Evolutionary conservation across 2,113 vertebrate species (phyloP).

Genomic region (Mohoua ochrocephala): DNA sequence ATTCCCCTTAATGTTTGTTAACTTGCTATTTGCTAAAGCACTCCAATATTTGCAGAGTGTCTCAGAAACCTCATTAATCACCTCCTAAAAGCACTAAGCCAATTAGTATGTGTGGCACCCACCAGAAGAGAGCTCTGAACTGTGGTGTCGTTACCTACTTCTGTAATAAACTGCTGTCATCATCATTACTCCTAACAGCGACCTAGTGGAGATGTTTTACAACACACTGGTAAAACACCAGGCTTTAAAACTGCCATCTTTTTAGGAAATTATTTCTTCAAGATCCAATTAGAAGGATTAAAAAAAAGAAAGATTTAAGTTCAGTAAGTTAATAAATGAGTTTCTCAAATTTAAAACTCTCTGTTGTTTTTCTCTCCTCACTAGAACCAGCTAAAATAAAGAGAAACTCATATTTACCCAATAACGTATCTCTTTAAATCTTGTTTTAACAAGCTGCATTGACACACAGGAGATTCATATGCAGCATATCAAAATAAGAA

Average conservation of each 20-base stretch:
- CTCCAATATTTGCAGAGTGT: not conserved
- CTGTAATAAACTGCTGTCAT: not conserved
- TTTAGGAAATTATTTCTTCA: not conserved
- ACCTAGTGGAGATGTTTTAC: not conserved
- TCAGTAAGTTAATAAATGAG: not conserved
- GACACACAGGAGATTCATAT: not conserved
- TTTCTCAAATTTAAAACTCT: not conserved
- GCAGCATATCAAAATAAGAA: not conserved
- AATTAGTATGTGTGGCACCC: not conserved
- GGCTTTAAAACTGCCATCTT: not conserved
- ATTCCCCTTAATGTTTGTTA: not conserved
- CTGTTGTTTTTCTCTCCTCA: not conserved
- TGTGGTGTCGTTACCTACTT: not conserved
- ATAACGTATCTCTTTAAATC: not conserved
- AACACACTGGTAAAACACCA: not conserved
- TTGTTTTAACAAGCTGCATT: not conserved
- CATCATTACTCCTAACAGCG: not conserved
- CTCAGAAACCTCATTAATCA: conserved; percentile 11
- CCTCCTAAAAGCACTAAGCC: not conserved
- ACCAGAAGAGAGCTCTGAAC: not conserved
- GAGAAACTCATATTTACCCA: not conserved
- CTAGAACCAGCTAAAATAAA: not conserved
- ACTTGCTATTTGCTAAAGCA: not conserved
- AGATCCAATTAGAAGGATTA: not conserved
- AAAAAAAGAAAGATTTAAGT: not conserved